Evolutionary conservation across 2,888 invertebrate genomes (phyloP).

Genomic region (Aphidoletes aphidimyza): DNA sequence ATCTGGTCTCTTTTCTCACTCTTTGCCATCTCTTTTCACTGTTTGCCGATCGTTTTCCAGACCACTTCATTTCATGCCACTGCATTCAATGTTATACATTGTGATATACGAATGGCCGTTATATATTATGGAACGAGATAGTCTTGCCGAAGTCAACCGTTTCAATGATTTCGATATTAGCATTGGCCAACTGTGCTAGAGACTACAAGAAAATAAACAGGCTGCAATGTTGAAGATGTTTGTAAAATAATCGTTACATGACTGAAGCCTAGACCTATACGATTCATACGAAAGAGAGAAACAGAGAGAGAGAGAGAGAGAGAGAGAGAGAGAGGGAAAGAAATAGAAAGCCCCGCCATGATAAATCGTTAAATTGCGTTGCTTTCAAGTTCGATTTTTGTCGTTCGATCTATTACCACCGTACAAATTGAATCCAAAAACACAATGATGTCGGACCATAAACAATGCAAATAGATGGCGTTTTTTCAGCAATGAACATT

Average conservation of each 20-base stretch:
- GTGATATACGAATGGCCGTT: too few relatives aligned
- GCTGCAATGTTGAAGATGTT: constrained; percentile 3
- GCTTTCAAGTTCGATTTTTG: constrained; percentile 17
- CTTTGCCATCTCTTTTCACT: not conserved
- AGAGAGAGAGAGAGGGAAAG: too few relatives aligned
- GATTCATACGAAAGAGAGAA: too few relatives aligned
- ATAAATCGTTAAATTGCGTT: constrained; percentile 30
- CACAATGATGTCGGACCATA: not conserved
- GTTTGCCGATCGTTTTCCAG: not conserved
- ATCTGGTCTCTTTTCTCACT: too few relatives aligned
- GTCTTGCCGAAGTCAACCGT: too few relatives aligned
- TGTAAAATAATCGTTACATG: too few relatives aligned
- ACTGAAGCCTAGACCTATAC: too few relatives aligned
- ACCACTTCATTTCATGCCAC: not conserved
- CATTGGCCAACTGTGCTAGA: not conserved
- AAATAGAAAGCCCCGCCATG: too few relatives aligned
- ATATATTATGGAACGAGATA: too few relatives aligned
- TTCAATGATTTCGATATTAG: constrained; percentile 30
- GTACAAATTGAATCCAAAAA: constrained; percentile 42
- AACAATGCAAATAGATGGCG: constrained; percentile 31
- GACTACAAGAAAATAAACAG: constrained; percentile 13
- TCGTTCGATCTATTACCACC: not conserved
- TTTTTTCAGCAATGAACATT: not conserved
- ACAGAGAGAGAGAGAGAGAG: too few relatives aligned
- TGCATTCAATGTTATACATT: not conserved